Base-by-base conservation (phyloP, 2,888 invertebrate genomes). In the Melangyna quadrimaculata region DNA sequence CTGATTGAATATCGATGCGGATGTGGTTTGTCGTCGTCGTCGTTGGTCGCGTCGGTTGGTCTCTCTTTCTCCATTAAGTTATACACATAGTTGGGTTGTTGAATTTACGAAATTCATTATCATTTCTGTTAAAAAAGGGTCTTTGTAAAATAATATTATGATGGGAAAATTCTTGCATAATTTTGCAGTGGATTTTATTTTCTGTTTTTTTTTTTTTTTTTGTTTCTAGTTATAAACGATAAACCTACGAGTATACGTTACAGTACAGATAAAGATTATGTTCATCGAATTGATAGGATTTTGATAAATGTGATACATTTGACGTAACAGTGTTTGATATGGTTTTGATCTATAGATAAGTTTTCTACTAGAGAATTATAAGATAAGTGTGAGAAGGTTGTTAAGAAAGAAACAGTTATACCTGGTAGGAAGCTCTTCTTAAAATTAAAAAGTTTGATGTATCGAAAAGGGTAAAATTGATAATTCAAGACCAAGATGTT, bases 21-120 rank as follows among this genome's bases (percentile, higher is more conserved):
- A 79, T 79, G 79, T 79, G 71, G 65, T 63, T 67, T 51, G 29
- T 70, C 35, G 51, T 79, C 17, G 22, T 5, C 45, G 5, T 17
- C 57, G n/a, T n/a, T n/a, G n/a, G n/a, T n/a, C n/a, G n/a, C n/a
- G 59, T 24, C 37, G 37, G 9, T 63, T 2, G 12, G 32, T 53
- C 29, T 17, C n/a, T 55, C 35, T 17, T 32, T 32, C 22, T 14
- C 19, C 12, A 19, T 57, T 19, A 32, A 6, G 12, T 14, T 8
- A 14, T n/a, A n/a, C n/a, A n/a, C n/a, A n/a, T 12, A 55, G 7
- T 32, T 48, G 48, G 65, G 19, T 65, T 48, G 67, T 32, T 22
- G 17, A n/a, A 37, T 37, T 73, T 51, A 73, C 19, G 67, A 73
- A 69, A 73, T 53, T 73, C 8, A 69, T 61, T 69, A 73, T 69